Evolutionary conservation across 2,113 vertebrate species (phyloP).

Genomic region (Myotis brandtii): DNA sequence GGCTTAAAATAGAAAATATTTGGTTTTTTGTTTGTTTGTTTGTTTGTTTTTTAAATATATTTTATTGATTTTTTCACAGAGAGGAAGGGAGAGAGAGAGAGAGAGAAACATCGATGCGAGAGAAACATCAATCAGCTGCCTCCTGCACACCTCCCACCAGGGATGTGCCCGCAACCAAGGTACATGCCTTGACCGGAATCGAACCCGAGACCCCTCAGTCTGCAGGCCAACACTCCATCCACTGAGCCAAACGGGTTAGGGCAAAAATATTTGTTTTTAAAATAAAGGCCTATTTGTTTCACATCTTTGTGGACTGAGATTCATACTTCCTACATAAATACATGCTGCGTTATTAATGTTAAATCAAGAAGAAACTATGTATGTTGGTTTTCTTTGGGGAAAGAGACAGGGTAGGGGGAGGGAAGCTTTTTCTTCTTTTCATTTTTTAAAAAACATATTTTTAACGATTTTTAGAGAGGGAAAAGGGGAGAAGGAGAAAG

Average conservation of each 20-base stretch:
- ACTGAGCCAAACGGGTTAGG: too few relatives aligned
- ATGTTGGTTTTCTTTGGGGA: not conserved
- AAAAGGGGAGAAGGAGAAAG: not conserved
- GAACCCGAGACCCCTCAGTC: too few relatives aligned
- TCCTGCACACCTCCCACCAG: too few relatives aligned
- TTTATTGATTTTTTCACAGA: too few relatives aligned
- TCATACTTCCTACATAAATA: not conserved
- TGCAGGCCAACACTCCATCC: too few relatives aligned
- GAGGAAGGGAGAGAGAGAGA: too few relatives aligned
- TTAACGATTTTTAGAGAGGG: not conserved
- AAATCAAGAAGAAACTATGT: not conserved
- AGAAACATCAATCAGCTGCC: too few relatives aligned
- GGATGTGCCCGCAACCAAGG: too few relatives aligned
- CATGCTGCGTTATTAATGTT: not conserved
- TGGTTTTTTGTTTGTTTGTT: too few relatives aligned
- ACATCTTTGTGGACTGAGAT: not conserved
- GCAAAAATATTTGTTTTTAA: not conserved
- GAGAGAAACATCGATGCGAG: too few relatives aligned
- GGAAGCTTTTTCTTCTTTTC: not conserved
- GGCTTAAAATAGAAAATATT: not conserved
- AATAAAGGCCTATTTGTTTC: not conserved
- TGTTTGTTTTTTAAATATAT: too few relatives aligned
- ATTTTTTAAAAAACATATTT: not conserved
- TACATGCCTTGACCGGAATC: too few relatives aligned
- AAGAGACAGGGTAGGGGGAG: not conserved